Evolutionary conservation across 1,140 invertebrate genomes (phyloP).

Genomic region (Leptopilina boulardi): DNA sequence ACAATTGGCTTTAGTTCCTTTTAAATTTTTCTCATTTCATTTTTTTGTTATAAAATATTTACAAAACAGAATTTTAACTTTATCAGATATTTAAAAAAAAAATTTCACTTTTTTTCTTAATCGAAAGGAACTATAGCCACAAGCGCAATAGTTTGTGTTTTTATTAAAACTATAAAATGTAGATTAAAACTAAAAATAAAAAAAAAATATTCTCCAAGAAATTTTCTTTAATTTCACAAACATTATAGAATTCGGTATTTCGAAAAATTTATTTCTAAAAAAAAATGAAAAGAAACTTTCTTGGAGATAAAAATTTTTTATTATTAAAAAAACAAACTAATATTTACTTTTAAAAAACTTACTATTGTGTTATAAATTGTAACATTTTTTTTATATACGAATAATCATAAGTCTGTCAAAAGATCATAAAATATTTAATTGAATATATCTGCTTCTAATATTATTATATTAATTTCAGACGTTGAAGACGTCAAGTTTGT

Average conservation of each 20-base stretch:
- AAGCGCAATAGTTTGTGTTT: slow-evolving; percentile 44
- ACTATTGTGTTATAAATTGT: slow-evolving; percentile 8
- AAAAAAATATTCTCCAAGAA: slow-evolving; percentile 44
- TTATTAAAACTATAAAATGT: slow-evolving; percentile 42
- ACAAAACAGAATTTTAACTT: no score
- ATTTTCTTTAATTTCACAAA: background rate
- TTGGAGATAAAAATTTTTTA: no score
- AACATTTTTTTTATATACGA: slow-evolving; percentile 11
- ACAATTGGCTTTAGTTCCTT: slow-evolving; percentile 16
- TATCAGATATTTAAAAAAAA: background rate
- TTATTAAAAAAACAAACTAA: background rate
- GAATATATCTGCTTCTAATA: slow-evolving; percentile 36
- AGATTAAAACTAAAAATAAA: slow-evolving; percentile 37
- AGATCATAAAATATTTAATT: background rate
- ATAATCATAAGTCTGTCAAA: background rate
- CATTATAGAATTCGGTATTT: no score
- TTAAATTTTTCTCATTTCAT: background rate
- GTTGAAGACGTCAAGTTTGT: slow-evolving; percentile 99
- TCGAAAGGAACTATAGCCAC: slow-evolving; percentile 44
- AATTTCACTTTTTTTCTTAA: background rate
- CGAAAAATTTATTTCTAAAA: no score
- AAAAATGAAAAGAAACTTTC: no score
- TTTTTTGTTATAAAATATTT: no score
- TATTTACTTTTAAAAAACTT: background rate
- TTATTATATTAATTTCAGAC: slow-evolving; percentile 83